Evolutionary conservation across 2,888 invertebrate species (phyloP).

Genomic region (Cryptus viduatorius): DNA sequence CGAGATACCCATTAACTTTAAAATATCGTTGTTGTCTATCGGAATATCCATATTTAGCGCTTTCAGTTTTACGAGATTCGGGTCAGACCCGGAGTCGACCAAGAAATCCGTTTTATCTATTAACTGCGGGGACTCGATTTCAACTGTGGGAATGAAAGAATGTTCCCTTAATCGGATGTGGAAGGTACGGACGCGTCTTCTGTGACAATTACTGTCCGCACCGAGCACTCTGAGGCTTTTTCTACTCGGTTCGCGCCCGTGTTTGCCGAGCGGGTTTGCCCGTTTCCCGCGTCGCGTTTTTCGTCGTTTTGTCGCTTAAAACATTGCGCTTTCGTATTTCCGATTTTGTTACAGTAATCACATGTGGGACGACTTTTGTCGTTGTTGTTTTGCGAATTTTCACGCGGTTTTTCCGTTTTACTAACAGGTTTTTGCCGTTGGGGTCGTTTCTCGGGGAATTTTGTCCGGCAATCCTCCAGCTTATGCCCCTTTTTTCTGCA

Average conservation of each 20-base stretch:
- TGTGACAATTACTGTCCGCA: not conserved
- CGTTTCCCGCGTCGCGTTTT: slow-evolving; percentile 35
- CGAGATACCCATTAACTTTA: slow-evolving; percentile 20
- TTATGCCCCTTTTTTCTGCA: too few species aligned
- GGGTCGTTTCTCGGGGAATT: too few species aligned
- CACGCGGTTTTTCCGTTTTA: too few species aligned
- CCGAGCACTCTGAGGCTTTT: not conserved
- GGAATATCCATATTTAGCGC: not conserved
- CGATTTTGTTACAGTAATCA: not conserved
- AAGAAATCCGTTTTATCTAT: not conserved
- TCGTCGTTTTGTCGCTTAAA: slow-evolving; percentile 12
- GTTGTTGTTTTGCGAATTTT: too few species aligned
- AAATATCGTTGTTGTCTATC: not conserved
- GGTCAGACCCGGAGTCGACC: slow-evolving; percentile 36
- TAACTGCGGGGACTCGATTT: slow-evolving; percentile 25
- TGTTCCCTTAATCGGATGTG: not conserved
- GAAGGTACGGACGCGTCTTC: slow-evolving; percentile 5
- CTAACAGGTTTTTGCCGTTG: too few species aligned
- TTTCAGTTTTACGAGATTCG: slow-evolving; percentile 1
- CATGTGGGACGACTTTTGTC: too few species aligned
- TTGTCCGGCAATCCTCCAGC: too few species aligned
- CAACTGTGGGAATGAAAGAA: not conserved
- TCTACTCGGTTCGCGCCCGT: slow-evolving; percentile 11
- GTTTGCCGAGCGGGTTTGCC: slow-evolving; percentile 3
- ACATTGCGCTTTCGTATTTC: not conserved